Evolutionary conservation across 1,140 invertebrate genomes (phyloP).

Genomic region (Aphelenchoides fujianensis): DNA sequence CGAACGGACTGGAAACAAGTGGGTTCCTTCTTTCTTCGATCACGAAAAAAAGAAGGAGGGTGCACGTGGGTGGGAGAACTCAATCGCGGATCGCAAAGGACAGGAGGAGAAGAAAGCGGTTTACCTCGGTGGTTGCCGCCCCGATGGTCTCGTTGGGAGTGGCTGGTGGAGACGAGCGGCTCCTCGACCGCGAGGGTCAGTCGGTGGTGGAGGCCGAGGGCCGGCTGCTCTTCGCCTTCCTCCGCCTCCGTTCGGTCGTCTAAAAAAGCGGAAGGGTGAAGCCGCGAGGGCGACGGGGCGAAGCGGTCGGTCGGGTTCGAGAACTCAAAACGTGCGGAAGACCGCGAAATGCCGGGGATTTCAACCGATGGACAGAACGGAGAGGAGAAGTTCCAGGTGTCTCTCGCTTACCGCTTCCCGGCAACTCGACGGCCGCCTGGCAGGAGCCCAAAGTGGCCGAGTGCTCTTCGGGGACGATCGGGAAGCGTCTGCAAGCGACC

Average conservation of each 20-base stretch:
- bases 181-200: not conserved
- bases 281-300: not conserved
- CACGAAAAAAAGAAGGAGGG: not conserved
- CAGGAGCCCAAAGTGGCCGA: constrained; percentile 55
- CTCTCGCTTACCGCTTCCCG: constrained; percentile 25
- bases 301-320: no score
- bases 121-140: not conserved
- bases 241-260: not conserved
- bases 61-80: not conserved
- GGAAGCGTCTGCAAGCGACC: constrained; percentile 38
- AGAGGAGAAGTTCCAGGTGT: not conserved
- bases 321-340: no score
- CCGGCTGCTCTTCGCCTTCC: not conserved
- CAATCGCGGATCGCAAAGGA: not conserved
- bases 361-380: not conserved
- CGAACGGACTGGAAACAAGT: not conserved
- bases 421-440: constrained; percentile 21
- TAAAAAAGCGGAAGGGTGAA: not conserved
- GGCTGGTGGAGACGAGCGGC: not conserved
- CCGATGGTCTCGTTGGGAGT: not conserved
- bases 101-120: not conserved
- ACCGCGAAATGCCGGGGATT: not conserved
- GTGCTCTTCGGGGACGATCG: constrained; percentile 56
- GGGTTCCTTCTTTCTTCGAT: not conserved
- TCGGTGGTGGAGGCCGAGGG: not conserved